A percentile compares a stretch with the other conserved stretches of the same genome.
Conservation (phyloP, 2,888 invertebrate genomes). For the Sminthurides aquaticus region DNA sequence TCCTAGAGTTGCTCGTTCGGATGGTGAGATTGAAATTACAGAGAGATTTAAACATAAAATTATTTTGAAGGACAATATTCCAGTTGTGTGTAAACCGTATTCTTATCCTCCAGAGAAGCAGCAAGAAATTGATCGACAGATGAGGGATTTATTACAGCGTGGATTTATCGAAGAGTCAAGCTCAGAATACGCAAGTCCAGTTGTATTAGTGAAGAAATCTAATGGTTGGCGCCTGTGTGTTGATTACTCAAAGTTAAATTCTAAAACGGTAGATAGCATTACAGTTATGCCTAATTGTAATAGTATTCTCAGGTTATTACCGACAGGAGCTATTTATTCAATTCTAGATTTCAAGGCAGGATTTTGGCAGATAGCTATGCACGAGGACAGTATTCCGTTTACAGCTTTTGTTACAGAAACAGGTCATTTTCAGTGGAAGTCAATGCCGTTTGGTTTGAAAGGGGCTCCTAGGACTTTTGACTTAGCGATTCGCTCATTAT, state of each 20-base stretch:
- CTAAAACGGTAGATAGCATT: neutral
- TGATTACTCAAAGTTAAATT: slow-evolving; percentile 25
- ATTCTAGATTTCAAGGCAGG: slow-evolving; percentile 21
- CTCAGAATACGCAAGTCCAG: slow-evolving; percentile 19
- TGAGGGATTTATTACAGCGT: slow-evolving; percentile 9
- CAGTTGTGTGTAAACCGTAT: neutral
- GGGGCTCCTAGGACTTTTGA: slow-evolving; percentile 7
- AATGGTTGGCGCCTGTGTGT: slow-evolving; percentile 17
- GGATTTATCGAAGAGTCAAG: slow-evolving; percentile 17
- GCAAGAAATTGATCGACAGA: slow-evolving; percentile 9
- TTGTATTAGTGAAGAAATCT: slow-evolving; percentile 15
- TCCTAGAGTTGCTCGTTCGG: neutral
- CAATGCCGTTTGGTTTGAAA: slow-evolving; percentile 6
- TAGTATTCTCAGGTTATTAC: slow-evolving; percentile 17
- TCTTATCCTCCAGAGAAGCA: slow-evolving; percentile 3
- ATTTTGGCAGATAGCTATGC: slow-evolving; percentile 24
- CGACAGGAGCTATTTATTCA: slow-evolving; percentile 13
- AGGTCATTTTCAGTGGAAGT: slow-evolving; percentile 5
- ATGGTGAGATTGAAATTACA: slow-evolving; percentile 1
- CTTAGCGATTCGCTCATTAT: neutral
- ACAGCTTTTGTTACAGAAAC: neutral
- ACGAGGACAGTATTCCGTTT: neutral
- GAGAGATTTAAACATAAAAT: neutral
- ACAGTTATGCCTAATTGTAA: slow-evolving; percentile 21
- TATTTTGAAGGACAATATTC: neutral